Percentiles rank a stretch among this genome's conserved stretches.
These are phyloP conservation scores for Menidia menidia DNA, from an alignment of 2,797 vertebrate genomes.

Conservation along the genomic window DNA sequence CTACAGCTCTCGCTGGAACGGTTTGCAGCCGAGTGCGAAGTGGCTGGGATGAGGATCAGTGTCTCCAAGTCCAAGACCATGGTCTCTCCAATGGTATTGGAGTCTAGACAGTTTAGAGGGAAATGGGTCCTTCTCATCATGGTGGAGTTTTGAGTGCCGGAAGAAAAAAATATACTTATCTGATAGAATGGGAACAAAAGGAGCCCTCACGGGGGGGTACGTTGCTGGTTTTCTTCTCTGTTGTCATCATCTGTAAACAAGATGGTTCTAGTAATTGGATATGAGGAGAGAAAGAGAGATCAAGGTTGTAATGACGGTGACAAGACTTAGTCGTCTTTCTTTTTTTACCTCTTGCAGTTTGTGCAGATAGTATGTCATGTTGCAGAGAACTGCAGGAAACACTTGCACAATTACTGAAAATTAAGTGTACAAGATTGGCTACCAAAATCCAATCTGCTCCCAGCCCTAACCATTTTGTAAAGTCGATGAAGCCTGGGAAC, in stretches of 20 bases:
- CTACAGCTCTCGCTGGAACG: too few relatives aligned
- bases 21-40: too few relatives aligned
- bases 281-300: conserved; percentile 36
- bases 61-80: too few relatives aligned
- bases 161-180: conserved; percentile 45
- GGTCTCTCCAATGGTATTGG: too few relatives aligned
- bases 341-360: conserved; percentile 22
- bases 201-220: conserved; percentile 7
- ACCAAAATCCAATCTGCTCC: conserved; percentile 76
- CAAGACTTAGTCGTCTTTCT: conserved; percentile 18
- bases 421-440: conserved; percentile 76
- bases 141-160: conserved; percentile 32
- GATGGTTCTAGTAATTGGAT: conserved; percentile 56
- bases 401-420: conserved; percentile 69
- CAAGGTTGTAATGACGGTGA: conserved; percentile 45
- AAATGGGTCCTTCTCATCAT: conserved; percentile 20
- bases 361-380: conserved; percentile 53
- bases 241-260: conserved; percentile 50
- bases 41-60: too few relatives aligned
- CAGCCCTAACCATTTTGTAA: conserved; percentile 69
- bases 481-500: conserved; percentile 72
- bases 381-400: conserved; percentile 47
- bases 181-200: conserved; percentile 63
- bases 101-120: background rate
- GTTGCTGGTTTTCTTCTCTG: conserved; percentile 21